Evolutionary conservation across 2,888 invertebrate genomes (phyloP).

Genomic region (Hemicrepidius hirtus): DNA sequence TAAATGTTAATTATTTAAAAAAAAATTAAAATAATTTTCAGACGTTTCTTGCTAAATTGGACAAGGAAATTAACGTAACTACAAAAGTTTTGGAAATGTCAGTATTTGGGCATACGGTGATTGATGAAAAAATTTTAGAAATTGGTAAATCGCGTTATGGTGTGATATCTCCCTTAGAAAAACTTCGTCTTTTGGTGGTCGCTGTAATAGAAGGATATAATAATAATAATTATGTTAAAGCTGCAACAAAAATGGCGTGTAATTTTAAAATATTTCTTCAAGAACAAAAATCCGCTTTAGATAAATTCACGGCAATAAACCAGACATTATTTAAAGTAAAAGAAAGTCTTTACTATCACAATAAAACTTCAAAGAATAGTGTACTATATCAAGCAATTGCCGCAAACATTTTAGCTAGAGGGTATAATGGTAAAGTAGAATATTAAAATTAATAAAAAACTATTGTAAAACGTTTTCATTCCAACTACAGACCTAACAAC

Average conservation of each 20-base stretch:
- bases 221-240: slow-evolving; percentile 63
- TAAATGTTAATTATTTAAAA: slow-evolving; percentile 14
- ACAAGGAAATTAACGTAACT: slow-evolving; percentile 71
- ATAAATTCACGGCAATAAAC: slow-evolving; percentile 69
- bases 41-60: slow-evolving; percentile 47
- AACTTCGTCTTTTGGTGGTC: neutral
- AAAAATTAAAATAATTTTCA: neutral
- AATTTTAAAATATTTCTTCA: slow-evolving; percentile 67
- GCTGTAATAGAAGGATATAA: neutral
- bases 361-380: slow-evolving; percentile 72
- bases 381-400: slow-evolving; percentile 75
- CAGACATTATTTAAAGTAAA: slow-evolving; percentile 59
- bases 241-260: slow-evolving; percentile 65
- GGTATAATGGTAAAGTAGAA: slow-evolving; percentile 69
- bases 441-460: neutral
- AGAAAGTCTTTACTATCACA: slow-evolving; percentile 70
- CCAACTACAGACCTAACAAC: slow-evolving; percentile 79
- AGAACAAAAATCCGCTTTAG: slow-evolving; percentile 60
- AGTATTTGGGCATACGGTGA: slow-evolving; percentile 78
- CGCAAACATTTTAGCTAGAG: slow-evolving; percentile 75
- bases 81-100: slow-evolving; percentile 77
- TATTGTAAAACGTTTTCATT: too few relatives aligned
- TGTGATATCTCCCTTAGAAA: slow-evolving; percentile 40
- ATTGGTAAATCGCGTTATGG: slow-evolving; percentile 74
- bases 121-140: slow-evolving; percentile 74